Evolutionary conservation across 2,113 vertebrate genomes (phyloP).

Genomic region (Nymphicus hollandicus): DNA sequence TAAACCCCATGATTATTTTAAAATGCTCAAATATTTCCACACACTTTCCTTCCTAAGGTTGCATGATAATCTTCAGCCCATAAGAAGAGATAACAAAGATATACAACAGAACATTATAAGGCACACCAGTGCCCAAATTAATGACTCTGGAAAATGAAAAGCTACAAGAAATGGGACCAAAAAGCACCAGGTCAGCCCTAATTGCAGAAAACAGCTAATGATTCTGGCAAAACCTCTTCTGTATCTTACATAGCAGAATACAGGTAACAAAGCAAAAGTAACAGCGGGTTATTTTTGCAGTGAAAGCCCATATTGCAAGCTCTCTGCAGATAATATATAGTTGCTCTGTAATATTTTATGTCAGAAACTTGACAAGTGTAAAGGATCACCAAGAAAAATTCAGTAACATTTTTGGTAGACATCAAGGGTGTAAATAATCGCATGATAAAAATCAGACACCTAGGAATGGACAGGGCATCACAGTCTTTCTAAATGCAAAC

Average conservation of each 20-base stretch:
- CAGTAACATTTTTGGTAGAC: background rate
- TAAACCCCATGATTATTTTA: background rate
- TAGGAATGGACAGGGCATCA: background rate
- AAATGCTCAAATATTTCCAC: background rate
- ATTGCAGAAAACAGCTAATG: constrained; percentile 19
- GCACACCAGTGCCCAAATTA: background rate
- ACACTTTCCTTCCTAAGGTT: background rate
- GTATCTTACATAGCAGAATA: background rate
- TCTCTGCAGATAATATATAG: background rate
- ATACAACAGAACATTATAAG: background rate
- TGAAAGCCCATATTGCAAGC: background rate
- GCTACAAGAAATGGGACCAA: background rate
- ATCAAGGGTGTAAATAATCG: background rate
- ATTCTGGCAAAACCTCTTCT: background rate
- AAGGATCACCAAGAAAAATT: background rate
- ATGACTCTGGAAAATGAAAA: background rate
- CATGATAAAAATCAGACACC: background rate
- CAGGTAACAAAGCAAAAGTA: background rate
- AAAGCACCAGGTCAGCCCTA: constrained; percentile 1
- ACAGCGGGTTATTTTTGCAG: background rate
- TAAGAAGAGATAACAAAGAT: background rate
- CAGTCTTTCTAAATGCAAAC: background rate
- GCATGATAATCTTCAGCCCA: background rate
- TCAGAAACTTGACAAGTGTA: background rate
- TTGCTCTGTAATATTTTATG: background rate